Percentiles rank a stretch among this genome's conserved stretches.
Conservation (phyloP, 2,113 vertebrate species). For the Chelonoidis abingdonii region DNA sequence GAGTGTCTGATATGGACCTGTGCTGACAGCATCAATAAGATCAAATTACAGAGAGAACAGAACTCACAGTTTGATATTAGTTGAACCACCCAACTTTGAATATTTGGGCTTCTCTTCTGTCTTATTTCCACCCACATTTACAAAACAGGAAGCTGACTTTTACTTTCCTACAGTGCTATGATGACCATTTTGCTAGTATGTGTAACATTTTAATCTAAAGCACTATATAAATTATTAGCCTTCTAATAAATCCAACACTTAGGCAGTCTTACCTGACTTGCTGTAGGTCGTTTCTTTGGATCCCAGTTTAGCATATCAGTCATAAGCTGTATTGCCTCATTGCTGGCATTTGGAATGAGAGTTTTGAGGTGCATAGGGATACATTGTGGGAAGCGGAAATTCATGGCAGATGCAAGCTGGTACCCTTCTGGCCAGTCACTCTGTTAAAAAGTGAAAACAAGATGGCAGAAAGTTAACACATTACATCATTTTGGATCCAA, state of each 20-base stretch:
- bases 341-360: conserved; percentile 96
- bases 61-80: neutral
- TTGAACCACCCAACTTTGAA: neutral
- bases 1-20: neutral
- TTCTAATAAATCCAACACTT: neutral
- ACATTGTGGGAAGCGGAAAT: conserved; percentile 97
- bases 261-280: conserved; percentile 85
- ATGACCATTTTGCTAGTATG: neutral
- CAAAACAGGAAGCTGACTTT: neutral
- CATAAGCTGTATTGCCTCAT: conserved; percentile 92
- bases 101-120: neutral
- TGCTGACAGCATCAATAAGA: neutral
- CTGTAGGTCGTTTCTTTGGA: conserved; percentile 95
- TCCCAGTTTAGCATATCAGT: conserved; percentile 93
- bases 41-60: neutral
- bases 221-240: neutral
- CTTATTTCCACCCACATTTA: neutral
- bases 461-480: neutral
- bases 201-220: neutral
- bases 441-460: conserved; percentile 74
- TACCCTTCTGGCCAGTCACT: conserved; percentile 95
- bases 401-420: conserved; percentile 94
- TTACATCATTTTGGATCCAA: neutral
- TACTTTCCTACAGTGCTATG: neutral
- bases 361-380: conserved; percentile 94